Conservation (phyloP, 2,888 invertebrate genomes). For the Taenaris catops region DNA sequence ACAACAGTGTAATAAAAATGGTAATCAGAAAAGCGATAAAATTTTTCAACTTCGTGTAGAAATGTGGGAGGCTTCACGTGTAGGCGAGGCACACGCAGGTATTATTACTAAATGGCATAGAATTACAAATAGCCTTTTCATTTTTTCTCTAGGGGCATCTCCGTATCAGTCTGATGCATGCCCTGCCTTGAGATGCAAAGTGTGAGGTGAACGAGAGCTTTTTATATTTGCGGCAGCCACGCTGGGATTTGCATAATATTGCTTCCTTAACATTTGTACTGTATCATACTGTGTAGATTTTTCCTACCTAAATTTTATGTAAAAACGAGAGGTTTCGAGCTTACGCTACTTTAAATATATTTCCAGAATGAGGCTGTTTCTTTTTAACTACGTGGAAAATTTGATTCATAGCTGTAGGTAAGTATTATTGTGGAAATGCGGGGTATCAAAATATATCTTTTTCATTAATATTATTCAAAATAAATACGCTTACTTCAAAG, state of each 20-base stretch:
- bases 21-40: conserved; percentile 17
- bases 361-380: no score
- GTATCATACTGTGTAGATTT: conserved; percentile 35
- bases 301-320: conserved; percentile 12
- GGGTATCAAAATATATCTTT: background rate
- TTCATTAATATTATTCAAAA: background rate
- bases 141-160: conserved; percentile 69
- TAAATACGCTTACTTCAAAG: no score
- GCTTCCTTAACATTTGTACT: conserved; percentile 74
- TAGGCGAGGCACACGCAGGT: conserved; percentile 40
- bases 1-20: conserved; percentile 19
- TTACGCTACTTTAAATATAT: no score
- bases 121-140: conserved; percentile 74
- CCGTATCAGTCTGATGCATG: conserved; percentile 69
- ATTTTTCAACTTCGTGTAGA: conserved; percentile 15
- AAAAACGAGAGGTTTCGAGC: background rate
- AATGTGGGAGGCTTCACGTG: conserved; percentile 15
- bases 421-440: no score
- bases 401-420: no score
- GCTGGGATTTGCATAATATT: conserved; percentile 78
- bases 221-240: conserved; percentile 74
- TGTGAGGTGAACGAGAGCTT: conserved; percentile 67
- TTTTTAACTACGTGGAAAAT: no score
- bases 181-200: conserved; percentile 80
- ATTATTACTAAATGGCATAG: conserved; percentile 63